phyloP scores from a whole-genome alignment of 2,888 invertebrate genomes.

The Lordiphosa andalusiaca region DNA sequence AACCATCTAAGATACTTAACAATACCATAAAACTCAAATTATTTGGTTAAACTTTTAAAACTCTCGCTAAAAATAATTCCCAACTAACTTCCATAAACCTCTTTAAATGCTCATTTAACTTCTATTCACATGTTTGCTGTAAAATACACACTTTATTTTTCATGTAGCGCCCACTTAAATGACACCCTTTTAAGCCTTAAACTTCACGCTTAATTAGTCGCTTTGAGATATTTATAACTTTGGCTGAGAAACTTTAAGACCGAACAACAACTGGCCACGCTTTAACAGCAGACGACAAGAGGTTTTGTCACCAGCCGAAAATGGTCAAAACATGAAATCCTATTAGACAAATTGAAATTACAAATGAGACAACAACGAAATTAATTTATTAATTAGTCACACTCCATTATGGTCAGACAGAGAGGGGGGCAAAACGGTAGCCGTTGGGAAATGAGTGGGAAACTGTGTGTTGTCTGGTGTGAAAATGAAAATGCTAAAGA shows the following conservation, averaged over 20 bases:
- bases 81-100: background rate
- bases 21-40: too few species aligned
- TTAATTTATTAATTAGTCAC: conserved; percentile 75
- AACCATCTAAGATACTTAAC: too few species aligned
- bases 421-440: conserved; percentile 44
- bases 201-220: conserved; percentile 69
- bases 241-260: background rate
- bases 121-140: background rate
- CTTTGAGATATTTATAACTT: conserved; percentile 23
- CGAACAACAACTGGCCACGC: conserved; percentile 20
- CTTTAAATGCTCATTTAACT: conserved; percentile 26
- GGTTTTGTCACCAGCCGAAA: conserved; percentile 50
- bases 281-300: conserved; percentile 23
- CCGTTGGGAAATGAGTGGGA: conserved; percentile 20
- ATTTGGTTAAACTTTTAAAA: too few species aligned
- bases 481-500: conserved; percentile 64
- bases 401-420: conserved; percentile 69
- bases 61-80: too few species aligned
- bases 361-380: conserved; percentile 72
- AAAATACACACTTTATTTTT: too few species aligned
- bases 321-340: conserved; percentile 76
- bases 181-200: conserved; percentile 44
- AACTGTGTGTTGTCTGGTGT: conserved; percentile 54
- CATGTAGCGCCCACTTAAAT: conserved; percentile 26
- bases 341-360: conserved; percentile 75